A percentile compares a stretch with the other conserved stretches of the same genome.
phyloP scores from a whole-genome alignment of 2,888 invertebrate species.

The Oeneis ivallda region DNA sequence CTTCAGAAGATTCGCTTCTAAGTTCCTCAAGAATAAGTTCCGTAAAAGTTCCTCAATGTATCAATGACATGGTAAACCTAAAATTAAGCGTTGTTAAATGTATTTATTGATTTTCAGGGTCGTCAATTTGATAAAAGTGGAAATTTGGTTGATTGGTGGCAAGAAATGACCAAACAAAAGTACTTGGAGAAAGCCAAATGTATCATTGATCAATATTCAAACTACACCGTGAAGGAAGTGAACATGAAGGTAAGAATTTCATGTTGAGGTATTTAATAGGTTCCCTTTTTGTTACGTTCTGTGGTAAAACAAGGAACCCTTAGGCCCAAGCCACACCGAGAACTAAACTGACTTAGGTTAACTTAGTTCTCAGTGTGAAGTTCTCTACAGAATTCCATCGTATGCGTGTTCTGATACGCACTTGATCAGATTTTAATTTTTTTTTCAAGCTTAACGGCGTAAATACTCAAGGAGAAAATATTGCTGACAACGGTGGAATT shows the following conservation, averaged over 20 bases:
- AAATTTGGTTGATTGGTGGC: constrained; percentile 97
- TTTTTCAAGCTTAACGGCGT: constrained; percentile 91
- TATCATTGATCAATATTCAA: constrained; percentile 96
- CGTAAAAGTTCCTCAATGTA: too few relatives aligned
- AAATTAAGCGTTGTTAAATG: neutral
- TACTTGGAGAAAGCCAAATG: constrained; percentile 93
- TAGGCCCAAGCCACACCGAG: too few relatives aligned
- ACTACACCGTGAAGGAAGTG: constrained; percentile 91
- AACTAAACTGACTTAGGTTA: too few relatives aligned
- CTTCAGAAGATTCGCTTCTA: too few relatives aligned
- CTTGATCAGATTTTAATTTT: neutral
- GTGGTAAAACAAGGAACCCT: too few relatives aligned
- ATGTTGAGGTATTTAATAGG: neutral
- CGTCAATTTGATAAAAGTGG: constrained; percentile 96
- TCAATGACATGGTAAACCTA: neutral
- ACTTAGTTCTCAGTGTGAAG: too few relatives aligned
- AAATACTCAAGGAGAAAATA: constrained; percentile 96
- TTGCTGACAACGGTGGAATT: constrained; percentile 96
- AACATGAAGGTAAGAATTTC: constrained; percentile 84
- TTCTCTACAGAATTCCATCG: too few relatives aligned
- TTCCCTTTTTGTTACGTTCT: too few relatives aligned
- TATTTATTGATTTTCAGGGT: constrained; percentile 75
- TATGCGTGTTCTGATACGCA: too few relatives aligned
- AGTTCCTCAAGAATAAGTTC: too few relatives aligned
- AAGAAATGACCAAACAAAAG: constrained; percentile 88